Percentiles rank a stretch among this genome's conserved stretches.
Conservation (phyloP, 2,113 vertebrate species). For the Pollimyrus isidori region DNA sequence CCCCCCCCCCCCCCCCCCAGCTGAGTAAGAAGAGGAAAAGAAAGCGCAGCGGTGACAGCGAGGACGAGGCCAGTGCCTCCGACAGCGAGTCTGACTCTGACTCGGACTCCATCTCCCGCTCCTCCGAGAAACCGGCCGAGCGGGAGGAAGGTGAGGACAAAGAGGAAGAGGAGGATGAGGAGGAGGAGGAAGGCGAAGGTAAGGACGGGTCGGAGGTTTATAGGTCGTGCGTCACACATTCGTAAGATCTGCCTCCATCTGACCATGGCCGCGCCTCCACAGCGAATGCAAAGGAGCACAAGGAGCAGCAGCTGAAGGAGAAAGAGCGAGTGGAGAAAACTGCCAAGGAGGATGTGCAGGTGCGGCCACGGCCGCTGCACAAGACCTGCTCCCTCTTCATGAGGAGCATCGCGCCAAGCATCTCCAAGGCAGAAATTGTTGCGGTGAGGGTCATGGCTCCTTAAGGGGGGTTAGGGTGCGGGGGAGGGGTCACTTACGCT, state of each 20-base stretch:
- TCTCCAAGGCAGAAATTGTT: constrained; percentile 80
- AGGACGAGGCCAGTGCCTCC: constrained; percentile 74
- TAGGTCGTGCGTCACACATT: background rate
- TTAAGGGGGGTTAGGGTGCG: background rate
- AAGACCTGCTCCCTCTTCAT: constrained; percentile 85
- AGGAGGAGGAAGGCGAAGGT: constrained; percentile 30
- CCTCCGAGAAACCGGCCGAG: constrained; percentile 62
- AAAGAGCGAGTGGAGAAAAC: constrained; percentile 68
- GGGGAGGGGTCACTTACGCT: background rate
- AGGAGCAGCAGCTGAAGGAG: constrained; percentile 52
- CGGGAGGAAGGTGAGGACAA: constrained; percentile 53
- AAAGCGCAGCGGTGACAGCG: constrained; percentile 76
- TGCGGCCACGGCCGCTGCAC: constrained; percentile 76
- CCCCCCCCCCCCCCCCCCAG: constrained; percentile 35
- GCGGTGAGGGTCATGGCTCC: constrained; percentile 58
- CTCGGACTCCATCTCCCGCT: constrained; percentile 61
- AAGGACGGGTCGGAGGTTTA: background rate
- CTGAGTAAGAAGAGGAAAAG: constrained; percentile 69
- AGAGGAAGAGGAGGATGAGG: constrained; percentile 45
- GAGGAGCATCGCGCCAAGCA: constrained; percentile 82
- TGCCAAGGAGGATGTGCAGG: constrained; percentile 61
- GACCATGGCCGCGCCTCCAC: background rate
- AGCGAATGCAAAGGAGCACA: constrained; percentile 38
- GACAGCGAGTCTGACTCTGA: constrained; percentile 72
- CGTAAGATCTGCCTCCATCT: background rate